Base-by-base conservation (phyloP, 2,888 invertebrate genomes). In the Arge pagana region DNA sequence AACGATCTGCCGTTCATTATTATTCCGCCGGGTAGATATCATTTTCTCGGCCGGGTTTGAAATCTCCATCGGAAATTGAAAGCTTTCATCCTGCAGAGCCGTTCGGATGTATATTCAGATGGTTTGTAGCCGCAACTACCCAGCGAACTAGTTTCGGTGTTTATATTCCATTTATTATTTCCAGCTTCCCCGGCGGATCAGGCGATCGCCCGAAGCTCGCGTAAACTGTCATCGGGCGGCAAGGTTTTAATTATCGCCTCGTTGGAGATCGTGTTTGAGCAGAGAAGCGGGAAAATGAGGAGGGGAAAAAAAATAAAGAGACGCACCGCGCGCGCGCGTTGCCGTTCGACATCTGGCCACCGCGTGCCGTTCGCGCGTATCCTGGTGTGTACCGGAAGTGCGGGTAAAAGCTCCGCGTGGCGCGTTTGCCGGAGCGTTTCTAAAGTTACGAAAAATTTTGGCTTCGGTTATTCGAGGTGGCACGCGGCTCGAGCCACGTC, bases 361-460 rank as follows among this genome's bases (percentile, higher is more conserved):
- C 53, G 48, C 51, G 48, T 56, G 56, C 36, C 48, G 35, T 11
- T 23, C 30, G 23, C 35, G n/a, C n/a, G 13, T 11, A 37, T 11
- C 24, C 23, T 35, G 31, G 11, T 19, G 7, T 23, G 4, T 16
- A 40, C 26, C 48, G 50, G 33, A 39, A 45, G 35, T 23, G 28
- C 21, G 18, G 28, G 33, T 37, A 16, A 50, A 31, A 23, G 15
- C 45, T 43, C 45, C 37, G 26, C 55, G 55, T 39, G n/a, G n/a
- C n/a, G n/a, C n/a, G n/a, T n/a, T n/a, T 53, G 53, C 53, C 53
- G 57, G 56, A 56, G 52, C 57, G 55, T 56, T 54, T 57, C 59
- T 63, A 61, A 57, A 58, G 58, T 63, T 62, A 59, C 59, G 45
- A 59, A 57, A n/a, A 61, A 57, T 60, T 59, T 51, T 58, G 58